Percentiles rank a stretch among this genome's conserved stretches.
phyloP scores from a whole-genome alignment of 2,113 vertebrate genomes.

The Archocentrus centrarchus region DNA sequence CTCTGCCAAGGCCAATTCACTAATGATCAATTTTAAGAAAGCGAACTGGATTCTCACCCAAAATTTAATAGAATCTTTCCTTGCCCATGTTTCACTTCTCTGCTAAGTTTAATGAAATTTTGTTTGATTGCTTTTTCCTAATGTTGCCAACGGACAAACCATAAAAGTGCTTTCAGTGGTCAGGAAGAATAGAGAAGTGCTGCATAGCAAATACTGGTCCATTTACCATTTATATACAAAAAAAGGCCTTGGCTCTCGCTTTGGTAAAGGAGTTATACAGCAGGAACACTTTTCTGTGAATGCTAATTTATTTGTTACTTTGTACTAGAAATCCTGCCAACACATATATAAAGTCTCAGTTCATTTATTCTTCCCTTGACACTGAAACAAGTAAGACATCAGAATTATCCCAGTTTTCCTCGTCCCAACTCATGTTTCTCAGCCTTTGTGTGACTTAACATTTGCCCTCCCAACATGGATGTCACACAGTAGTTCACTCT shows the following conservation, averaged over 20 bases:
- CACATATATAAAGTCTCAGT: neutral
- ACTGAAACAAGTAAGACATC: neutral
- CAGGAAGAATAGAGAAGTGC: neutral
- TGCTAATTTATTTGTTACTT: neutral
- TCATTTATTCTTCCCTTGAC: neutral
- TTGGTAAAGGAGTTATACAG: neutral
- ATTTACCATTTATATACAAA: neutral
- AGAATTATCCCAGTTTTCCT: neutral
- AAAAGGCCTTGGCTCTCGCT: neutral
- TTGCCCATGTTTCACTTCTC: neutral
- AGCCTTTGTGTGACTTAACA: conserved; percentile 9
- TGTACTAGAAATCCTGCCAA: neutral
- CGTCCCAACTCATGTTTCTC: neutral
- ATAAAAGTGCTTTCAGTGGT: neutral
- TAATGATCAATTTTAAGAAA: neutral
- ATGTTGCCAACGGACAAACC: neutral
- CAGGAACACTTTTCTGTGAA: neutral
- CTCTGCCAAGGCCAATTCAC: neutral
- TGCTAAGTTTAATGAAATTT: neutral
- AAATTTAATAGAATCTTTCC: neutral
- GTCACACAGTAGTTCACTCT: conserved; percentile 11
- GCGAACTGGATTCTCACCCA: neutral
- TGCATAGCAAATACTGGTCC: neutral
- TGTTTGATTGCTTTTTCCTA: neutral
- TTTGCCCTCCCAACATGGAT: conserved; percentile 15